Evolutionary conservation across 2,797 vertebrate genomes (phyloP).

Genomic region (Ibycter americanus): DNA sequence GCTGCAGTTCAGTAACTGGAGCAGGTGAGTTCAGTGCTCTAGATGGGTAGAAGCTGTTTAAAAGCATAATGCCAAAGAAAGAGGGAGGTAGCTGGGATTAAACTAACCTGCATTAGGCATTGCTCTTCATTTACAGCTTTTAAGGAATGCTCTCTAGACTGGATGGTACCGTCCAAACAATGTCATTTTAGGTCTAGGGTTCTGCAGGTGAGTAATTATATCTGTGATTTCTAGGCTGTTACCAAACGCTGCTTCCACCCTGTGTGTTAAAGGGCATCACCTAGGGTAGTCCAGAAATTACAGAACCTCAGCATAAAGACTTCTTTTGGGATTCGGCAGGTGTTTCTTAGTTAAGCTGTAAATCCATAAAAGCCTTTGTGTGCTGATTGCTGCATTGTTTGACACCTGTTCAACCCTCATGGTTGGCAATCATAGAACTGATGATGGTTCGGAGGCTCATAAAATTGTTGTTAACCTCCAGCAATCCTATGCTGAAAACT

Average conservation of each 20-base stretch:
- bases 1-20: neutral
- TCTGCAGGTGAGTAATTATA: neutral
- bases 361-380: neutral
- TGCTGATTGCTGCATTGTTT: neutral
- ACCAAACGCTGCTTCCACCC: neutral
- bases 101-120: neutral
- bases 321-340: neutral
- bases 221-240: neutral
- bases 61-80: neutral
- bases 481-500: neutral
- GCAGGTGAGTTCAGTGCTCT: neutral
- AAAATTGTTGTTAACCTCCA: neutral
- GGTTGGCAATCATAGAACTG: neutral
- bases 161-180: neutral
- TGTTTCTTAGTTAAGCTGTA: neutral
- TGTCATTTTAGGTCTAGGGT: neutral
- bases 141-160: neutral
- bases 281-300: neutral
- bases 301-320: neutral
- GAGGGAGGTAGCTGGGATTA: neutral
- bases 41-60: neutral
- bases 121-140: neutral
- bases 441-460: fast-evolving
- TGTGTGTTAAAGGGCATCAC: neutral
- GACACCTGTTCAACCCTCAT: neutral